Evolutionary conservation across 2,113 vertebrate genomes (phyloP).

Genomic region (Varanus komodoensis): DNA sequence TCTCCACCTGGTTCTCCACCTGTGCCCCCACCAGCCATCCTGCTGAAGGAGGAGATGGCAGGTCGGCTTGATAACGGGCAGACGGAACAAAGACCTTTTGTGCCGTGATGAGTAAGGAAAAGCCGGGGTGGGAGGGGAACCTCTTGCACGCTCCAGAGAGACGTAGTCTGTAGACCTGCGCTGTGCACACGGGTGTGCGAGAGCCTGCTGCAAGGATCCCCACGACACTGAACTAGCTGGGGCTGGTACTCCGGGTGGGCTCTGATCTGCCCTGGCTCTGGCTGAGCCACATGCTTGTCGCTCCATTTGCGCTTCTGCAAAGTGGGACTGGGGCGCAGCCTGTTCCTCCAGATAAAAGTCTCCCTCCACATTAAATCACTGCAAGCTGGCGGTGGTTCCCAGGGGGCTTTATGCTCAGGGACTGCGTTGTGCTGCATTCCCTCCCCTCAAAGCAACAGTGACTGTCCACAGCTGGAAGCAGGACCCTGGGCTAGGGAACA

Average conservation of each 20-base stretch:
- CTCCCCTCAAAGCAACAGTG: no score
- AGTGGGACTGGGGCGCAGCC: background rate
- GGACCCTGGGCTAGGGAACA: background rate
- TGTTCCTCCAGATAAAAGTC: rapidly evolving
- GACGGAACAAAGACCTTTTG: conserved; percentile 73
- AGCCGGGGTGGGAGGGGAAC: background rate
- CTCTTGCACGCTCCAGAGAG: background rate
- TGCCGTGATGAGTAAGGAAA: conserved; percentile 11
- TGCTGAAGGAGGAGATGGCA: conserved; percentile 54
- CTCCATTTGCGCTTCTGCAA: background rate
- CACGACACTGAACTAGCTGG: background rate
- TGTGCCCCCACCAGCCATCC: background rate
- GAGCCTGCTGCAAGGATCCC: background rate
- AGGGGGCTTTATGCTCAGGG: background rate
- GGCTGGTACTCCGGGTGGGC: background rate
- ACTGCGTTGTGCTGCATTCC: background rate
- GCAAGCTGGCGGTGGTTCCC: background rate
- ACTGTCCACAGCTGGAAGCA: background rate
- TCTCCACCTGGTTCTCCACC: conserved; percentile 58
- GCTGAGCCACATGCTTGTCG: background rate
- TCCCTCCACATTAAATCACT: background rate
- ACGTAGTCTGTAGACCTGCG: background rate
- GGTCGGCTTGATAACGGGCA: conserved; percentile 65
- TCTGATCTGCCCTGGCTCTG: background rate
- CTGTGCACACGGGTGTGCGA: no score